Conservation (phyloP, 2,797 vertebrate genomes). For the Chaunax sp. region DNA sequence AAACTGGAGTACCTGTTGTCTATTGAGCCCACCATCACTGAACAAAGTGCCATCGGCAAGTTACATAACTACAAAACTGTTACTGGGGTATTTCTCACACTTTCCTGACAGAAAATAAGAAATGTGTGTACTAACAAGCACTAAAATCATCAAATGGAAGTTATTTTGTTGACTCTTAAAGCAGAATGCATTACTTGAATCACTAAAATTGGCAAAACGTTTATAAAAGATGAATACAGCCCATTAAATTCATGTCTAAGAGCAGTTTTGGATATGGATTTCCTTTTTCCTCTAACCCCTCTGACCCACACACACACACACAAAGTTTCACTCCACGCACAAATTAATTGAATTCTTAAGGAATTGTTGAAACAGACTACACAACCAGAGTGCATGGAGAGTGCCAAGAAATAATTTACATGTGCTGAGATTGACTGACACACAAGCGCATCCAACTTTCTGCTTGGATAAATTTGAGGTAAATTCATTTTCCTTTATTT, state of each 20-base stretch:
- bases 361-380: conserved; percentile 21
- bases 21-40: no score
- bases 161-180: conserved; percentile 17
- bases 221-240: conserved; percentile 8
- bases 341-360: conserved; percentile 12
- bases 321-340: conserved; percentile 4
- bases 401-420: conserved; percentile 23
- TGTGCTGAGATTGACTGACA: conserved; percentile 19
- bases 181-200: background rate
- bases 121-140: no score
- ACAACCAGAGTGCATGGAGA: background rate
- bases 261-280: conserved; percentile 8
- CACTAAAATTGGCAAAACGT: conserved; percentile 17
- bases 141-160: background rate
- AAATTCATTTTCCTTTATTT: conserved; percentile 26
- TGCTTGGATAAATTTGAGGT: conserved; percentile 2
- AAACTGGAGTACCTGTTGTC: no score
- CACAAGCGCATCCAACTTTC: conserved; percentile 8
- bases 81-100: no score
- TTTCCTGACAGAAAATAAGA: no score
- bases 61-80: no score
- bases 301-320: conserved; percentile 3
- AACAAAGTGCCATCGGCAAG: no score
- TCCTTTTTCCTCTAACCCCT: background rate
- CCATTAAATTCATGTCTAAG: conserved; percentile 17